A percentile compares a stretch with the other conserved stretches of the same genome.
These are phyloP conservation scores for Sylvicola cinctus DNA, from an alignment of 2,888 invertebrate species.

Conservation along the genomic window DNA sequence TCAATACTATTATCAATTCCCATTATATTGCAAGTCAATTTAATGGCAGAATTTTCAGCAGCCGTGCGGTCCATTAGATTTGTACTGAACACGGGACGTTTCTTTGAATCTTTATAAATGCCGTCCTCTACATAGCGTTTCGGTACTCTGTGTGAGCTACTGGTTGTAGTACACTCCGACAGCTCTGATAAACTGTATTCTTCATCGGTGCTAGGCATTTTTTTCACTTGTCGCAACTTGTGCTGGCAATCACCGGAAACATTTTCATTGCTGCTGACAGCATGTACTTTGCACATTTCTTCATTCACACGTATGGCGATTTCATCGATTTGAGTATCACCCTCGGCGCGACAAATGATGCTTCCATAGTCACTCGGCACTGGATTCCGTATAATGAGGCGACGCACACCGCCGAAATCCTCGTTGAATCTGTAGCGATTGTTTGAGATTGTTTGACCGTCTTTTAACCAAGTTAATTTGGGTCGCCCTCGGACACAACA, in stretches of 20 bases:
- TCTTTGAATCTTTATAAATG: slow-evolving; percentile 26
- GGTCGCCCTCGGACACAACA: slow-evolving; percentile 31
- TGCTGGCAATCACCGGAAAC: too few relatives aligned
- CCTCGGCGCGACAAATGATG: slow-evolving; percentile 57
- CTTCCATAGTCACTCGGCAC: slow-evolving; percentile 47
- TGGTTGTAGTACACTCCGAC: not conserved
- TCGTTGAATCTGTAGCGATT: slow-evolving; percentile 43
- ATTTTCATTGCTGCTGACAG: too few relatives aligned
- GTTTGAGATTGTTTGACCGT: slow-evolving; percentile 36
- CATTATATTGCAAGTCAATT: slow-evolving; percentile 54
- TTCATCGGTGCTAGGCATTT: not conserved
- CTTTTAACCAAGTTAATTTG: slow-evolving; percentile 37
- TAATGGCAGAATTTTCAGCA: slow-evolving; percentile 49
- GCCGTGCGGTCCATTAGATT: slow-evolving; percentile 55
- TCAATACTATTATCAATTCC: slow-evolving; percentile 44
- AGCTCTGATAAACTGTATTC: not conserved
- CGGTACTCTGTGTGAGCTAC: too few relatives aligned
- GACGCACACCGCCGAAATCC: slow-evolving; percentile 49
- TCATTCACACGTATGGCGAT: slow-evolving; percentile 40
- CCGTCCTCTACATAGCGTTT: slow-evolving; percentile 1
- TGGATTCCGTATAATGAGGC: slow-evolving; percentile 43
- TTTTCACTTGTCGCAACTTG: not conserved
- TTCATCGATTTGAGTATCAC: slow-evolving; percentile 48
- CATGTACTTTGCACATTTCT: too few relatives aligned
- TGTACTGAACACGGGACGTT: slow-evolving; percentile 57